These are phyloP conservation scores for Glyptemys insculpta DNA, from an alignment of 2,797 vertebrate species.

Conservation along the genomic window DNA sequence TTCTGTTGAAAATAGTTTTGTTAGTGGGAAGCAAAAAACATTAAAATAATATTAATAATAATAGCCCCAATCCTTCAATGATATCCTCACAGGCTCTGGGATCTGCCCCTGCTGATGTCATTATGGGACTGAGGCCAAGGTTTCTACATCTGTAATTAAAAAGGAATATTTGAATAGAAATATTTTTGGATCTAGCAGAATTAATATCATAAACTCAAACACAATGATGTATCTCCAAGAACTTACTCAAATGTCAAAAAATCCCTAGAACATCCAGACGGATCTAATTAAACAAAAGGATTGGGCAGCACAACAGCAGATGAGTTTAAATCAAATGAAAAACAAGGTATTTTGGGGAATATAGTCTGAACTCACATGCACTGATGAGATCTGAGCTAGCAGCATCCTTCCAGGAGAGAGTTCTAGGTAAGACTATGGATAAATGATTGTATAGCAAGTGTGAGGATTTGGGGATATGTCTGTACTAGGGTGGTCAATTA, in stretches of 20 bases:
- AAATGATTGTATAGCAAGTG: not conserved
- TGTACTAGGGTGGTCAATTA: no score
- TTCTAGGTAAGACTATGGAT: not conserved
- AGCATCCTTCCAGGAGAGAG: not conserved
- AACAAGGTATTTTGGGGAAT: not conserved
- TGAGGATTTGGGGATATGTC: not conserved
- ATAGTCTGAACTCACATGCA: not conserved
- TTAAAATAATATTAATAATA: not conserved
- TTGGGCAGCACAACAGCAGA: not conserved
- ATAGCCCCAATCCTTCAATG: not conserved
- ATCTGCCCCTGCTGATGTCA: not conserved
- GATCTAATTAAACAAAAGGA: not conserved
- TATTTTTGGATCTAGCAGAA: not conserved
- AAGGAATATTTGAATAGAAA: not conserved
- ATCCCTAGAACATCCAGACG: not conserved
- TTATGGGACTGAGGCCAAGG: not conserved
- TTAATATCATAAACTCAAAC: not conserved
- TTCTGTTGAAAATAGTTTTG: not conserved
- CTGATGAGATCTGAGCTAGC: not conserved
- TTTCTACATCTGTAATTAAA: not conserved
- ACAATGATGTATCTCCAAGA: not conserved
- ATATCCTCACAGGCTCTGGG: not conserved
- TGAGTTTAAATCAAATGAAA: not conserved
- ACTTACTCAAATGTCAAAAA: not conserved
- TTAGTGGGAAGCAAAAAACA: not conserved